phyloP scores from a whole-genome alignment of 2,797 vertebrate genomes.

The Cygnus olor region DNA sequence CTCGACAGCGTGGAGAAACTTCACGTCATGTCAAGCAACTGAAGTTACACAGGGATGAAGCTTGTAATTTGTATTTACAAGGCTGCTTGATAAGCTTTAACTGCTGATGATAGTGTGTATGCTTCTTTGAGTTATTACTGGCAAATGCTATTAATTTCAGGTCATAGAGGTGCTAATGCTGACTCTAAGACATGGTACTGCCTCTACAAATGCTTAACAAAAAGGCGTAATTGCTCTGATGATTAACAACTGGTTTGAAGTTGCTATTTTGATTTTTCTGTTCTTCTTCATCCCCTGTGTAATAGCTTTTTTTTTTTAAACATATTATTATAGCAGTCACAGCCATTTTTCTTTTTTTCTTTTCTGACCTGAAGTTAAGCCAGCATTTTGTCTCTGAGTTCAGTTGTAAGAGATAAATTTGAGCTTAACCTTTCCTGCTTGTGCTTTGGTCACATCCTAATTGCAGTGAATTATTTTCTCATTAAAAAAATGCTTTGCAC shows the following conservation, averaged over 20 bases:
- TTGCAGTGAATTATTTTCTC: background rate
- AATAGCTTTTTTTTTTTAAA: background rate
- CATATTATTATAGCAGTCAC: background rate
- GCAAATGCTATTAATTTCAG: background rate
- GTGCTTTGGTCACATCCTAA: background rate
- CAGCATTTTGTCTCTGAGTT: background rate
- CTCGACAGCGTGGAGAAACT: background rate
- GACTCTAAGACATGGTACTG: background rate
- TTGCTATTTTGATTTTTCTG: background rate
- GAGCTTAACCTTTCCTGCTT: background rate
- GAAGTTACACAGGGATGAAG: background rate
- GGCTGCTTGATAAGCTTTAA: background rate
- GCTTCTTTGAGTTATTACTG: background rate
- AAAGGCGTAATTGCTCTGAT: background rate
- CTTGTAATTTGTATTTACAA: background rate
- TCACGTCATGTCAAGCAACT: background rate
- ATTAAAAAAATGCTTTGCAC: background rate
- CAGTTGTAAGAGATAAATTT: background rate
- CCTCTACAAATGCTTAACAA: background rate
- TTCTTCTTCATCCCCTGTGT: background rate
- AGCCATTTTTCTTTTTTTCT: background rate
- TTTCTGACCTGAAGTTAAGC: background rate
- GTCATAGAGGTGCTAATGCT: background rate
- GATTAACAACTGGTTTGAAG: background rate
- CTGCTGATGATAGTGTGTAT: background rate